Evolutionary conservation across 2,113 vertebrate species (phyloP).

Genomic region (Eulemur macaco): DNA sequence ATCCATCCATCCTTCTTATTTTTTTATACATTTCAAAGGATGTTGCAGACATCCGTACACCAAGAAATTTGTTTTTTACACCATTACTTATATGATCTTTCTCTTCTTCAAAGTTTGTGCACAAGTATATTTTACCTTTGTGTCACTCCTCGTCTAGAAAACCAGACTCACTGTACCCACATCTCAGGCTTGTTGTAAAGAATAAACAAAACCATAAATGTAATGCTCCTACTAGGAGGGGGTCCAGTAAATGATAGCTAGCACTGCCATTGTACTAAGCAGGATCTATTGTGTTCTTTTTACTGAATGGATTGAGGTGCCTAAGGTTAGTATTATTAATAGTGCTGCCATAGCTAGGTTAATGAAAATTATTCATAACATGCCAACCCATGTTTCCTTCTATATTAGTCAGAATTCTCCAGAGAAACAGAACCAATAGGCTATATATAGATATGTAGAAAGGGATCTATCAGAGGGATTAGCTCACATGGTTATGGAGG

Average conservation of each 20-base stretch:
- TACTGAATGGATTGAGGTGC: not conserved
- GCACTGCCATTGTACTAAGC: not conserved
- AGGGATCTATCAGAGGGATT: not conserved
- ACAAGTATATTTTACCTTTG: not conserved
- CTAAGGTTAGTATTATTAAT: not conserved
- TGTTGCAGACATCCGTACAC: not conserved
- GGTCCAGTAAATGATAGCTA: not conserved
- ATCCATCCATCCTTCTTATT: not conserved
- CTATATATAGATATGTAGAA: not conserved
- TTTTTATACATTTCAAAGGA: not conserved
- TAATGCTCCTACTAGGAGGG: not conserved
- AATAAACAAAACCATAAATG: not conserved
- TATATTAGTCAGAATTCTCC: not conserved
- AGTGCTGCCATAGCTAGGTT: no score
- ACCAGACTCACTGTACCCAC: not conserved
- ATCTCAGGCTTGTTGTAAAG: not conserved
- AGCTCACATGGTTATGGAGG: not conserved
- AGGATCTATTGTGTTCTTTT: not conserved
- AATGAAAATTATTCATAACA: rapidly evolving
- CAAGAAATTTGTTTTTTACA: not conserved
- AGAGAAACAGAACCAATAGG: not conserved
- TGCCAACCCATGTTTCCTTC: not conserved
- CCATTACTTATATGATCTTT: not conserved
- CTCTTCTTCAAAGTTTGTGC: not conserved
- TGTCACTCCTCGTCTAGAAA: not conserved